These are phyloP conservation scores for Hymenochirus boettgeri DNA, from an alignment of 2,113 vertebrate genomes.

Conservation along the genomic window DNA sequence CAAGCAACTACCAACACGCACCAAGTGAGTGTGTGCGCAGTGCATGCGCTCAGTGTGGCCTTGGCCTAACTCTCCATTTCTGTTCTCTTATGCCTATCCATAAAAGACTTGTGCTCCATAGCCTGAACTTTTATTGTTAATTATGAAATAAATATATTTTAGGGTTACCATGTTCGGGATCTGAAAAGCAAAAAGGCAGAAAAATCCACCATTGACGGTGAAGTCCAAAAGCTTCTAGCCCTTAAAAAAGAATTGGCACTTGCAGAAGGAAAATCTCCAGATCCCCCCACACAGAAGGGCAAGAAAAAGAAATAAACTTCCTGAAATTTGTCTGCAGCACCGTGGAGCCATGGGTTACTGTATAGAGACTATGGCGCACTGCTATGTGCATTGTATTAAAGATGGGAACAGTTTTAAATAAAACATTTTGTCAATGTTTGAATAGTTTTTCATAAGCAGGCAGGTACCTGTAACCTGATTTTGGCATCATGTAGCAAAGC, in stretches of 20 bases:
- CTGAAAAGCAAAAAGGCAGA: constrained; percentile 80
- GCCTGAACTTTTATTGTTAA: no score
- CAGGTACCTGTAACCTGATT: no score
- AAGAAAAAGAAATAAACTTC: constrained; percentile 70
- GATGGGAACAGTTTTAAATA: constrained; percentile 29
- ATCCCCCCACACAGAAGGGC: constrained; percentile 61
- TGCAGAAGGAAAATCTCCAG: constrained; percentile 68
- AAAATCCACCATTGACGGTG: constrained; percentile 61
- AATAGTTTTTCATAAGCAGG: neutral
- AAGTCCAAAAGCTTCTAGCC: constrained; percentile 75
- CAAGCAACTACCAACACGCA: no score
- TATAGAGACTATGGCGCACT: neutral
- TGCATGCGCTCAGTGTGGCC: no score
- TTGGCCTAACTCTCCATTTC: no score
- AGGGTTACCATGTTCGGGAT: constrained; percentile 75
- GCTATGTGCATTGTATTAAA: neutral
- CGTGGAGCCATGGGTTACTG: neutral
- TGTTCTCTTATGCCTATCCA: no score
- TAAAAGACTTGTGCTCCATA: no score
- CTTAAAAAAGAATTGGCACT: constrained; percentile 76
- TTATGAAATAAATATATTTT: no score
- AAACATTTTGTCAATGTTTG: constrained; percentile 11
- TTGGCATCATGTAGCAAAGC: no score
- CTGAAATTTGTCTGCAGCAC: neutral
- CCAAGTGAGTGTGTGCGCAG: no score